Conservation (phyloP, 2,888 invertebrate genomes). For the Sericinus montela region DNA sequence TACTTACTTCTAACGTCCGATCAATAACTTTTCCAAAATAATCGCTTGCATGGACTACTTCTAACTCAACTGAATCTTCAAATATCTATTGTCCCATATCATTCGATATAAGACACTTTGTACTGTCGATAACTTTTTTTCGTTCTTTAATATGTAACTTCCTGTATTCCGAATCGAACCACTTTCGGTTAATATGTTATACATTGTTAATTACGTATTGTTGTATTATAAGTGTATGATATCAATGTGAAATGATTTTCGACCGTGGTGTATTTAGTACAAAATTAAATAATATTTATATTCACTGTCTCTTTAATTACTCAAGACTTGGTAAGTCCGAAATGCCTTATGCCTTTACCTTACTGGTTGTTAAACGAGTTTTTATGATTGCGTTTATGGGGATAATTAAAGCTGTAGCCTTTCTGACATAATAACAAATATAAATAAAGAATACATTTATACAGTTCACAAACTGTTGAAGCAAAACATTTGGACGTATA, state of each 20-base stretch:
- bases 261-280: slow-evolving; percentile 12
- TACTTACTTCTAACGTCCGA: background rate
- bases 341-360: too few species aligned
- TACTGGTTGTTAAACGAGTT: too few species aligned
- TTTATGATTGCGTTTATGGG: too few species aligned
- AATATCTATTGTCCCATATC: slow-evolving; percentile 8
- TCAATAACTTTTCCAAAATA: background rate
- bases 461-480: too few species aligned
- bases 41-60: background rate
- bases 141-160: background rate
- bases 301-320: background rate
- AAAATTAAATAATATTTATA: slow-evolving; percentile 18
- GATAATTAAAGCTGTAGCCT: too few species aligned
- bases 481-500: too few species aligned
- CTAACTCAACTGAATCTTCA: background rate
- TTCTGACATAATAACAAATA: too few species aligned
- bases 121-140: background rate
- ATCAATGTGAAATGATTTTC: slow-evolving; percentile 1
- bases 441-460: too few species aligned
- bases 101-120: slow-evolving; percentile 3
- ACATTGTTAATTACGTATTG: slow-evolving; percentile 3
- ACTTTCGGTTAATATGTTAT: background rate
- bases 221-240: slow-evolving; percentile 1
- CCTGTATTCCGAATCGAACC: background rate
- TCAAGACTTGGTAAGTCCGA: too few species aligned